A percentile compares a stretch with the other conserved stretches of the same genome.
These are phyloP conservation scores for Nomada ruficornis DNA, from an alignment of 2,888 invertebrate species.

Conservation along the genomic window DNA sequence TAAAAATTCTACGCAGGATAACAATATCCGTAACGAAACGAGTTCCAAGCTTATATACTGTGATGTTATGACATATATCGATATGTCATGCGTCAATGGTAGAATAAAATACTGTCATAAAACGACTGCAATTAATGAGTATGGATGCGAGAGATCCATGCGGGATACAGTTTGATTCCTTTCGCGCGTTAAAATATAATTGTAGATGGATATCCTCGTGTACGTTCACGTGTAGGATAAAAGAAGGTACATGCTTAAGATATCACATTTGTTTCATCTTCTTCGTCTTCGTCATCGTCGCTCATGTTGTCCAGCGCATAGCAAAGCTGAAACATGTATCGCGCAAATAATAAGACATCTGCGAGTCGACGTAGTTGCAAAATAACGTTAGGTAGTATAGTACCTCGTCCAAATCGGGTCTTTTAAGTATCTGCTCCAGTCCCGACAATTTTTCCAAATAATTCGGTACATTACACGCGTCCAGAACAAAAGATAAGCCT, in stretches of 20 bases:
- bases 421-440: conserved; percentile 83
- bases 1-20: conserved; percentile 36
- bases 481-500: conserved; percentile 86
- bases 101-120: conserved; percentile 23
- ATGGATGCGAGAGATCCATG: not conserved
- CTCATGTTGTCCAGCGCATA: conserved; percentile 77
- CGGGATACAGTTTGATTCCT: not conserved
- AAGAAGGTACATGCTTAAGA: conserved; percentile 13
- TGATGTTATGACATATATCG: conserved; percentile 1
- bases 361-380: not conserved
- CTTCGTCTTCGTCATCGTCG: conserved; percentile 70
- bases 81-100: conserved; percentile 21
- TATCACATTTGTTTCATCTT: conserved; percentile 13
- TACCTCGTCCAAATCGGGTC: conserved; percentile 82
- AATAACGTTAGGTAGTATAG: not conserved
- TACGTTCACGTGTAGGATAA: not conserved
- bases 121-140: not conserved
- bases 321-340: conserved; percentile 75
- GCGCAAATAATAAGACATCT: not conserved
- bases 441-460: conserved; percentile 88
- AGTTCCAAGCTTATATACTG: not conserved
- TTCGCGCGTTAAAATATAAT: conserved; percentile 9
- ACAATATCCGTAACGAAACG: not conserved
- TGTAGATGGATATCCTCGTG: not conserved
- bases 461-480: conserved; percentile 87